Evolutionary conservation across 2,888 invertebrate species (phyloP), one percentile per base, ranked within the genome.

Genomic region (Heliconius ismenius): DNA sequence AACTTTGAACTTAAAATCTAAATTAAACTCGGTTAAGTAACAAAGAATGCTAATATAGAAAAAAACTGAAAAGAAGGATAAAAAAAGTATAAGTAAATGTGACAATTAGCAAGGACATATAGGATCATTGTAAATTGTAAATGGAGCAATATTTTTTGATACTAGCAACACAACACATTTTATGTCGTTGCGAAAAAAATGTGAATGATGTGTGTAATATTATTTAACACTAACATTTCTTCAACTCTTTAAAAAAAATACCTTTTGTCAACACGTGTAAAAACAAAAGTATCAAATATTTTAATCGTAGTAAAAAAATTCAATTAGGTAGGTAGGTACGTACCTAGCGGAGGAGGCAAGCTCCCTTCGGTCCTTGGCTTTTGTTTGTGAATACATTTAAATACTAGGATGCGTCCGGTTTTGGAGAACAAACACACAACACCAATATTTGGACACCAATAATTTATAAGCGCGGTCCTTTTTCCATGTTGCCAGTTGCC

Each of bases 361-460:
- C 87, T 88, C 86, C 91, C 90, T 91, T 91, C 91, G 90, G 83
- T 83, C 84, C 87, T 86, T 77, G 81, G 87, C 91, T 89, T 91
- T 92, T 93, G 92, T 93, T 93, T 93, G 92, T 87, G 88, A 88
- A 92, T 89, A 92, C 91, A 93, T 92, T 92, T 91, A 91, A 92
- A 92, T 92, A 91, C 88, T 87, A 87, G 86, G 86, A 88, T 87
- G 86, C 88, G 88, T 88, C 88, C 88, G 90, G 88, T 87, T 86
- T 86, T 85, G 86, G 86, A 89, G 87, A 89, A 86, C 88, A 86
- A 87, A 87, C 86, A 88, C 82, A 78, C 81, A 85, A 84, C 86
- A 86, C 83, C 86, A 88, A 89, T 91, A 89, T 91, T 91, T 90
- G 88, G 85, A 86, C 84, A 86, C 85, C 87, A 88, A 90, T 90